Percentiles rank a stretch among this genome's conserved stretches.
Evolutionary conservation across 2,113 vertebrate species (phyloP).

Genomic region (Leucopsar rothschildi): DNA sequence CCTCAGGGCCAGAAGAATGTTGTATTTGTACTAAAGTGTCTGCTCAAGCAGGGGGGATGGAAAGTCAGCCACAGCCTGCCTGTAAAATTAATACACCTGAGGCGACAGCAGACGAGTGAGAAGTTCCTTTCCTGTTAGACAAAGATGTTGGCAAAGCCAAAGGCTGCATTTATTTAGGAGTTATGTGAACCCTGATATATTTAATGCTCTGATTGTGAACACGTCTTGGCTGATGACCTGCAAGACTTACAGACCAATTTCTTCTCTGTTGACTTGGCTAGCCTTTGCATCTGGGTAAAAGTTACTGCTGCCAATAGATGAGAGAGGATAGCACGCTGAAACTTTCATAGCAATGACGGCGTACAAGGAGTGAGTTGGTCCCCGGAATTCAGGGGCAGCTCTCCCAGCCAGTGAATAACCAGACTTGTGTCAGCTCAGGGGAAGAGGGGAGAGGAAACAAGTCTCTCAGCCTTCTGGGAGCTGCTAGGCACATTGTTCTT

Average conservation of each 20-base stretch:
- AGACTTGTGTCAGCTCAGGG: neutral
- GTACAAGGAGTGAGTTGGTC: neutral
- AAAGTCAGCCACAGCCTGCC: neutral
- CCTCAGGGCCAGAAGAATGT: constrained; percentile 48
- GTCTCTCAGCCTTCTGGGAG: neutral
- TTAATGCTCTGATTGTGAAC: neutral
- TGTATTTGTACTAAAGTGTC: constrained; percentile 31
- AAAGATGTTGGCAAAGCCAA: neutral
- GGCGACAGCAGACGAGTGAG: neutral
- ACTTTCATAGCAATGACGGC: rapidly evolving
- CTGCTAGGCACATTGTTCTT: neutral
- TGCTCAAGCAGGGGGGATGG: neutral
- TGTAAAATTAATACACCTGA: constrained; percentile 30
- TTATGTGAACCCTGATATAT: neutral
- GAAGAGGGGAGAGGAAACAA: neutral
- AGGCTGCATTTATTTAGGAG: neutral
- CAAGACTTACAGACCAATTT: neutral
- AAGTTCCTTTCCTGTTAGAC: neutral
- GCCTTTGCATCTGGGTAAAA: neutral
- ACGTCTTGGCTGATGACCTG: neutral
- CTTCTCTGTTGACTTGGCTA: neutral
- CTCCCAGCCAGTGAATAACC: neutral
- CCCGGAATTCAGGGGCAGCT: neutral
- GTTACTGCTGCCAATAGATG: neutral
- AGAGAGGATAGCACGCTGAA: neutral